Evolutionary conservation across 2,888 invertebrate species (phyloP).

Genomic region (Melanotus villosus): DNA sequence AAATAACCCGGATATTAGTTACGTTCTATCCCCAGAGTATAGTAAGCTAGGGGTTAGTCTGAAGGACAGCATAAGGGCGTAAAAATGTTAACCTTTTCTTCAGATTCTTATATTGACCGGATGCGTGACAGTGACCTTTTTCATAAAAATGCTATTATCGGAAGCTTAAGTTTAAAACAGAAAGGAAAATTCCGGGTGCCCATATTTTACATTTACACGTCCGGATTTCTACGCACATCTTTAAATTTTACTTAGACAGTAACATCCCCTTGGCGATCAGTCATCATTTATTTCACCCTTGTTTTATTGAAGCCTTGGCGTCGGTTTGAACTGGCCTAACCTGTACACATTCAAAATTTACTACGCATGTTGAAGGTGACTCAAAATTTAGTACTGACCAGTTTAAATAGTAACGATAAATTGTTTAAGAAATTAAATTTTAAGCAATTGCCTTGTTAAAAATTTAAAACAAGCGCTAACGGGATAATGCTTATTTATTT

Average conservation of each 20-base stretch:
- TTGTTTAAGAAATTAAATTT: too few species aligned
- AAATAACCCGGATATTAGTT: constrained; percentile 44
- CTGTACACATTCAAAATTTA: too few species aligned
- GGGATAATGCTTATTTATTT: too few species aligned
- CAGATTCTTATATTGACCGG: constrained; percentile 33
- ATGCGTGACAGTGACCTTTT: constrained; percentile 31
- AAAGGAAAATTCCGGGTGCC: too few species aligned
- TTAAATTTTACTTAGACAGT: neutral
- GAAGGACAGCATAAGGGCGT: constrained; percentile 29
- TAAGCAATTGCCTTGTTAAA: too few species aligned
- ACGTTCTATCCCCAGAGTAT: constrained; percentile 28
- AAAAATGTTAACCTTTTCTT: constrained; percentile 40
- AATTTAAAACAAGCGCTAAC: too few species aligned
- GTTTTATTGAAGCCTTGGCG: neutral
- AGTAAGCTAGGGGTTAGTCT: constrained; percentile 24
- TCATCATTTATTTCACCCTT: constrained; percentile 8
- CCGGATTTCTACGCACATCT: neutral
- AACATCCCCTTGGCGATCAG: neutral
- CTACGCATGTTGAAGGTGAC: too few species aligned
- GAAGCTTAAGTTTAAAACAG: neutral
- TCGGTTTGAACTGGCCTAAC: neutral
- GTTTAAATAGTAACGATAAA: too few species aligned
- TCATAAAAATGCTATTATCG: neutral
- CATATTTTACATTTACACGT: too few species aligned
- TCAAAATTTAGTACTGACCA: too few species aligned